Evolutionary conservation across 2,888 invertebrate genomes (phyloP).

Genomic region (Scaptomyza caliginosa): DNA sequence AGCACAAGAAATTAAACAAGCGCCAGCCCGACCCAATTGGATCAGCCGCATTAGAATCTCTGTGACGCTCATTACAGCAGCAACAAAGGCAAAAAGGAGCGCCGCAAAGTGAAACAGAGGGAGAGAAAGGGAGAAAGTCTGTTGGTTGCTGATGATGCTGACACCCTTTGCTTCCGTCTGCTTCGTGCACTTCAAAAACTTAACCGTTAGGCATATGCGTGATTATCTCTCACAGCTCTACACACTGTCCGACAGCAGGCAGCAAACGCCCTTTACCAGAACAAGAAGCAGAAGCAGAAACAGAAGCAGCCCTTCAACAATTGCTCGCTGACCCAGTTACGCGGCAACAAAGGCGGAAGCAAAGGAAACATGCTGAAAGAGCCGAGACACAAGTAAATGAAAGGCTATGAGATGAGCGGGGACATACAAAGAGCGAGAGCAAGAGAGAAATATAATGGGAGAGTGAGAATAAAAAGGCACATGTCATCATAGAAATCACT

Average conservation of each 20-base stretch:
- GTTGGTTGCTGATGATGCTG: constrained; percentile 53
- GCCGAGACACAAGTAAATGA: constrained; percentile 37
- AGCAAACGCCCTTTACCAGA: constrained; percentile 19
- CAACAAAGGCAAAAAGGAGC: constrained; percentile 24
- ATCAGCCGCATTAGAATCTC: constrained; percentile 26
- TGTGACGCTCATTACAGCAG: constrained; percentile 60
- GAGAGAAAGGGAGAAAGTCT: neutral
- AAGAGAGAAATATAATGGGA: neutral
- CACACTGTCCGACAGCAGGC: constrained; percentile 48
- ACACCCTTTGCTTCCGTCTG: constrained; percentile 61
- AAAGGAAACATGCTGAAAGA: constrained; percentile 75
- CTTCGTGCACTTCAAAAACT: constrained; percentile 71
- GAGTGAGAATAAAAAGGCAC: constrained; percentile 67
- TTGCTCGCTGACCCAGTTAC: constrained; percentile 79
- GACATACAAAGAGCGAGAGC: neutral
- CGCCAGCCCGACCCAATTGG: constrained; percentile 31
- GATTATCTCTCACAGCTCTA: constrained; percentile 66
- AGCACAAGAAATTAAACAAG: constrained; percentile 59
- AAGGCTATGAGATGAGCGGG: constrained; percentile 3
- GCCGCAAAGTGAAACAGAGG: neutral
- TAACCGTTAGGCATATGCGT: constrained; percentile 78
- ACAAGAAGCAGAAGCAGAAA: constrained; percentile 3
- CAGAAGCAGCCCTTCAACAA: constrained; percentile 67
- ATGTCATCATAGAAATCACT: constrained; percentile 78
- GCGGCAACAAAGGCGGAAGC: constrained; percentile 78